Conservation (phyloP, 2,113 vertebrate species). For the Marmota flaviventris region DNA sequence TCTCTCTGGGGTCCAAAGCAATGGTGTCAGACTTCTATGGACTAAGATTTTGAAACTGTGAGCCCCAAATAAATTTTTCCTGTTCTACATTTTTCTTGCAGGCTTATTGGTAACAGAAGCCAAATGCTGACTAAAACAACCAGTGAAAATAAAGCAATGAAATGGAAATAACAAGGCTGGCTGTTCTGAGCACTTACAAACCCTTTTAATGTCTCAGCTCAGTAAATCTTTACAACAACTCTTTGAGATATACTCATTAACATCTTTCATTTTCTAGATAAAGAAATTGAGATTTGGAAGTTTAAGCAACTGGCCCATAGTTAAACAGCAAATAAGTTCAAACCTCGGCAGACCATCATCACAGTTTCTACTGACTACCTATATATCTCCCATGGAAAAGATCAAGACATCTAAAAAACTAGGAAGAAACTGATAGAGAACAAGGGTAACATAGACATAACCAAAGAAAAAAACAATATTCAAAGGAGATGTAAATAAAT, state of each 20-base stretch:
- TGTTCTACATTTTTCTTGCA: too few species aligned
- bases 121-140: too few species aligned
- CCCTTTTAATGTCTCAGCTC: neutral
- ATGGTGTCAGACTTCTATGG: too few species aligned
- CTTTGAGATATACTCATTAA: neutral
- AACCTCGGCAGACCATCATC: neutral
- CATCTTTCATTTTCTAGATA: neutral
- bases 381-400: neutral
- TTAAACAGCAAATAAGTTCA: neutral
- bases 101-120: too few species aligned
- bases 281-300: neutral
- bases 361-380: neutral
- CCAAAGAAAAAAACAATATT: neutral
- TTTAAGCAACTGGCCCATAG: neutral
- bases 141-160: neutral
- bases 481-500: neutral
- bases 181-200: neutral
- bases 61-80: too few species aligned
- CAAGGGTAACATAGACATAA: neutral
- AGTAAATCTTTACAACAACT: neutral
- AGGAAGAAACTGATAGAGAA: neutral
- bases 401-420: neutral
- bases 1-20: too few species aligned
- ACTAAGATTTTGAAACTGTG: too few species aligned
- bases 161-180: neutral